Evolutionary conservation across 2,797 vertebrate genomes (phyloP).

Genomic region (Etheostoma nigrum): DNA sequence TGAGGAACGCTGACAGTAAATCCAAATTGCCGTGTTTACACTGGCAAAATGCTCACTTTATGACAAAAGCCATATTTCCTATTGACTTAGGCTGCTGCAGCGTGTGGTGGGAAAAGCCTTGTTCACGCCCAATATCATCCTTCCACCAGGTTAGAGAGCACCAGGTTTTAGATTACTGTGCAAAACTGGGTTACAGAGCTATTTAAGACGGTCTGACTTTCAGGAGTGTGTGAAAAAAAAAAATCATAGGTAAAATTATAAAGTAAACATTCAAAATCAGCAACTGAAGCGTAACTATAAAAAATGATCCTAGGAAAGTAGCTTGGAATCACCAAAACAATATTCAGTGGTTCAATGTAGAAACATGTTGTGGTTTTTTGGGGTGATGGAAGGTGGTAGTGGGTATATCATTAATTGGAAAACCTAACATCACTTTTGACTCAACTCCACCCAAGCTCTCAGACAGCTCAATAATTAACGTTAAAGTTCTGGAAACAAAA

Average conservation of each 20-base stretch:
- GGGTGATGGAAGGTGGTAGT: neutral
- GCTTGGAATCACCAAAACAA: neutral
- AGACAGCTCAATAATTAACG: neutral
- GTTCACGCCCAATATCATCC: no score
- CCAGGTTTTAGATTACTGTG: neutral
- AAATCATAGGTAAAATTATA: neutral
- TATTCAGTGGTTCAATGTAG: neutral
- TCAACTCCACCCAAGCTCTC: neutral
- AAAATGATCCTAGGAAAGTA: neutral
- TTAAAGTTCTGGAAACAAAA: neutral
- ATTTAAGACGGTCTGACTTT: neutral
- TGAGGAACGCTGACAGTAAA: neutral
- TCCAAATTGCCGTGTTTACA: neutral
- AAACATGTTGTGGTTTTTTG: conserved; percentile 8
- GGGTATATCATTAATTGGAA: neutral
- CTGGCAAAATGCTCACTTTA: neutral
- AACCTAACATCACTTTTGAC: conserved; percentile 10
- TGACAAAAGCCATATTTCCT: neutral
- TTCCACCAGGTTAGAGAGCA: neutral
- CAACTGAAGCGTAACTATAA: neutral
- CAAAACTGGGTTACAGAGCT: no score
- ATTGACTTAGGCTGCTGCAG: neutral
- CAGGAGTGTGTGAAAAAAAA: neutral
- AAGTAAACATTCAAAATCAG: neutral
- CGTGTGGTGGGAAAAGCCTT: no score